phyloP scores from a whole-genome alignment of 2,888 invertebrate species.

The Amorpha juglandis region DNA sequence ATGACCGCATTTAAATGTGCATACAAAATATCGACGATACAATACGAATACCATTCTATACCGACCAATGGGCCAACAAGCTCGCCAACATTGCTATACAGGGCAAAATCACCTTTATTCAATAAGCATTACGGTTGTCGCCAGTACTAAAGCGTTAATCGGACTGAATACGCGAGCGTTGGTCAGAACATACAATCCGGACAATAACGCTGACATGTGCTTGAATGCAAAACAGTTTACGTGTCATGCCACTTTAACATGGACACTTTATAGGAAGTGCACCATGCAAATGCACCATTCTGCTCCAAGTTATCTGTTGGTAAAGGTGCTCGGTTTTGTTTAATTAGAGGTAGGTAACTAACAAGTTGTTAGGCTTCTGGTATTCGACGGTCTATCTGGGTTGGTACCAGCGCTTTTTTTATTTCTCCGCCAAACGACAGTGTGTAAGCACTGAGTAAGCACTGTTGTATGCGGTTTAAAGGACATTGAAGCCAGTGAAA shows the following conservation, averaged over 20 bases:
- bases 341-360: constrained; percentile 31
- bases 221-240: constrained; percentile 78
- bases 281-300: constrained; percentile 52
- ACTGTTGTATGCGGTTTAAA: no score
- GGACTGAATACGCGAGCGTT: constrained; percentile 28
- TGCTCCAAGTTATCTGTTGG: constrained; percentile 39
- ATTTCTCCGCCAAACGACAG: no score
- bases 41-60: constrained; percentile 71
- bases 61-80: constrained; percentile 45
- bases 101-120: constrained; percentile 44
- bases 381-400: no score
- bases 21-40: constrained; percentile 78
- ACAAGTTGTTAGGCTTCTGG: no score
- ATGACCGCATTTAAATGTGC: constrained; percentile 82
- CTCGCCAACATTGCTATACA: constrained; percentile 32
- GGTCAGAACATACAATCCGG: constrained; percentile 61
- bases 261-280: constrained; percentile 69
- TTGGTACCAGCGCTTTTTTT: no score
- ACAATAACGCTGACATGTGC: constrained; percentile 78
- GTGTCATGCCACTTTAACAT: constrained; percentile 72
- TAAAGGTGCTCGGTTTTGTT: constrained; percentile 28
- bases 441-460: no score
- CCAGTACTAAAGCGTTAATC: not conserved
- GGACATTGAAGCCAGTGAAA: no score
- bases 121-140: constrained; percentile 30